Conservation (phyloP, 2,113 vertebrate species). For the Grammomys dolichurus region DNA sequence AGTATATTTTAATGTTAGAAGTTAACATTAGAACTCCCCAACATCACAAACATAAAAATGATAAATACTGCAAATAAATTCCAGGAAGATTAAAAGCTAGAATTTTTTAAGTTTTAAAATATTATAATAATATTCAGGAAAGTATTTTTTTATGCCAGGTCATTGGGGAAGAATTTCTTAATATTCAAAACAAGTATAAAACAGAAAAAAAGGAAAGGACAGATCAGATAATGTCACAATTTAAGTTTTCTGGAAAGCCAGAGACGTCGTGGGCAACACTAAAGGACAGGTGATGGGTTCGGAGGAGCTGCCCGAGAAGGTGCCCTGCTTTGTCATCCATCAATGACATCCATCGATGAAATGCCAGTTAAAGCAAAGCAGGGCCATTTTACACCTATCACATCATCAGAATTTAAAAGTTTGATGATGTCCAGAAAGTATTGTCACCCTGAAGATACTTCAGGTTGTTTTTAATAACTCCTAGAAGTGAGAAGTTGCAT, state of each 20-base stretch:
- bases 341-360: not conserved
- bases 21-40: not conserved
- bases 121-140: conserved; percentile 34
- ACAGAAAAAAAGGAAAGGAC: not conserved
- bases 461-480: not conserved
- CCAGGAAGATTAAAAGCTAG: conserved; percentile 23
- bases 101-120: not conserved
- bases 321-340: not conserved
- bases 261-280: not conserved
- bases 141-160: conserved; percentile 1
- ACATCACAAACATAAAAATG: conserved; percentile 1
- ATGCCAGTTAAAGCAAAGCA: not conserved
- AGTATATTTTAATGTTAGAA: not conserved
- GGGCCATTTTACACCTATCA: not conserved
- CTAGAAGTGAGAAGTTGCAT: not conserved
- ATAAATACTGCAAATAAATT: conserved; percentile 43
- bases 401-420: not conserved
- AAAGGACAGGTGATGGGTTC: not conserved
- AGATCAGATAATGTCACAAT: not conserved
- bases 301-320: not conserved
- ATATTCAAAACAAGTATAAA: not conserved
- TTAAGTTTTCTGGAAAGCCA: not conserved
- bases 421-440: not conserved
- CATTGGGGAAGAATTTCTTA: conserved; percentile 7
- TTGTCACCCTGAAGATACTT: not conserved